Base-by-base conservation (phyloP, 2,797 vertebrate species). In the Chloroceryle inda region DNA sequence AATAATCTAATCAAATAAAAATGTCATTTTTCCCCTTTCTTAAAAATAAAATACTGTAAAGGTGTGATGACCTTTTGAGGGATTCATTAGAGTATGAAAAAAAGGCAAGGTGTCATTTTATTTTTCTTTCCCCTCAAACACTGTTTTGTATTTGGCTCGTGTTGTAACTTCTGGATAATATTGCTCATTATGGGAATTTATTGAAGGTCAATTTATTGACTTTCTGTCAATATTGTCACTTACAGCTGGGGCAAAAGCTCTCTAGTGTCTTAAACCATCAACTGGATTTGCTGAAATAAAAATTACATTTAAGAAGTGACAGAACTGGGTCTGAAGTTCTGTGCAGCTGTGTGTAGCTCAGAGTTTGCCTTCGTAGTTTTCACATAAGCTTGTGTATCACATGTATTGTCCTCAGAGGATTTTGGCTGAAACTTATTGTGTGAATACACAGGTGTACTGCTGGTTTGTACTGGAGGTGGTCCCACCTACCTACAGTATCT, bases 11-110 rank as follows among this genome's bases (percentile, higher is more conserved):
- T 24, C 4, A n/a, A 75, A 33, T 13, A 52, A 17, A 62, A 64
- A 69, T 14, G 7, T 29, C 0, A 0, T 1, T 13, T 13, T 80
- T 55, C 44, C 9, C 16, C 5, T 35, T 63, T 55, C 40, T n/a
- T 2, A 22, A 66, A 68, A 61, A 21, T 35, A 75, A 55, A 38
- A 50, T 52, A 37, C 21, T 20, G 12, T 20, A 8, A 33, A 72
- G 35, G 6, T 35, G 4, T 61, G 21, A 22, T 21, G 13, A 20
- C 11, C 16, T 87, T 87, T 37, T 53, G n/a, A 53, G 63, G 27
- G 27, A 35, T 50, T 77, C 14, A 29, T 76, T 82, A 49, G n/a
- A 66, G 9, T 40, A 17, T 38, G 29, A 84, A 76, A 77, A 58
- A 80, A 93, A 69, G 23, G 17, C 35, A 37, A 59, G 18, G 14